Conservation (phyloP, 2,113 vertebrate species). For the Periophthalmus modestus region DNA sequence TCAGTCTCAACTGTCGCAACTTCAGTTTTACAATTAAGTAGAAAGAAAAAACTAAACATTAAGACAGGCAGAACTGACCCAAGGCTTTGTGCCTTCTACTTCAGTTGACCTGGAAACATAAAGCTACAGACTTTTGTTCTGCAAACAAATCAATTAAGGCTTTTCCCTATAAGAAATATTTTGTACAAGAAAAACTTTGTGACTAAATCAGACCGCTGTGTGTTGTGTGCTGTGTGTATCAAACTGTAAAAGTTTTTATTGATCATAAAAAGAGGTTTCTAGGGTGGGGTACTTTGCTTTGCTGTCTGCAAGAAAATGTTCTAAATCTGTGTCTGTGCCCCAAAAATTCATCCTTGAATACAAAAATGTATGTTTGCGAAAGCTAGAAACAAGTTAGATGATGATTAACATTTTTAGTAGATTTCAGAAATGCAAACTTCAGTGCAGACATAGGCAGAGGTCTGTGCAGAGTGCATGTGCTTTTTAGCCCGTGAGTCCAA, state of each 20-base stretch:
- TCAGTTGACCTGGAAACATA: background rate
- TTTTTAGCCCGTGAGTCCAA: conserved; percentile 61
- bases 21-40: no score
- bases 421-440: background rate
- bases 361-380: background rate
- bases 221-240: no score
- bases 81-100: background rate
- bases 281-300: background rate
- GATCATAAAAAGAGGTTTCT: no score
- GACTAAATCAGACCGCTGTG: background rate
- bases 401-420: no score
- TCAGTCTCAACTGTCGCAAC: no score
- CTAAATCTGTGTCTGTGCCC: background rate
- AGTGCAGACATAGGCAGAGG: background rate
- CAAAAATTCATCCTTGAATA: background rate
- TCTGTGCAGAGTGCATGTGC: conserved; percentile 18
- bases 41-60: no score
- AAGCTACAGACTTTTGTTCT: no score
- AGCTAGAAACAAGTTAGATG: no score
- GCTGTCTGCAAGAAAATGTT: no score
- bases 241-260: no score
- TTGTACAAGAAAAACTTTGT: background rate
- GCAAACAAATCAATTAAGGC: no score
- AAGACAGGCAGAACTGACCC: no score
- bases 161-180: background rate